Conservation (phyloP, 2,113 vertebrate genomes). For the Plectropomus leopardus region DNA sequence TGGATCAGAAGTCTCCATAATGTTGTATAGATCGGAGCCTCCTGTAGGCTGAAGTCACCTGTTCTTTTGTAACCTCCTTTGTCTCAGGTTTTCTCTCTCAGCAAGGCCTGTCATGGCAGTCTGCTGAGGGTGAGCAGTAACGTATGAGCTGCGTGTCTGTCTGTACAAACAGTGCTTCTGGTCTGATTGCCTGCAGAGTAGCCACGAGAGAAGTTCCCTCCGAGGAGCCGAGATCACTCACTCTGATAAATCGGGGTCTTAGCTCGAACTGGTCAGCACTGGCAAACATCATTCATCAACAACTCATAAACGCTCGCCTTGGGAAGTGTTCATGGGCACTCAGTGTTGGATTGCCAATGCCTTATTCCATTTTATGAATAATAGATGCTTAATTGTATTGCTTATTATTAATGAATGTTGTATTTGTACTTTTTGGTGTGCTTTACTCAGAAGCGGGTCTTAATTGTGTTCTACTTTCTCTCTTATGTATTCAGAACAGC, state of each 20-base stretch:
- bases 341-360: slow-evolving; percentile 10
- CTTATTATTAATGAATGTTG: slow-evolving; percentile 58
- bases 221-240: slow-evolving; percentile 30
- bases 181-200: slow-evolving; percentile 7
- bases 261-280: slow-evolving; percentile 18
- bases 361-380: slow-evolving; percentile 56
- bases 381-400: slow-evolving; percentile 57
- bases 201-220: slow-evolving; percentile 5
- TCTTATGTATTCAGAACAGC: slow-evolving; percentile 7
- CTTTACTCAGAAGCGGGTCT: slow-evolving; percentile 4
- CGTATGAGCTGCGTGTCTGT: background rate
- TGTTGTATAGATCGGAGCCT: background rate
- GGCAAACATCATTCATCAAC: slow-evolving; percentile 71
- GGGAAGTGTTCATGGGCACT: slow-evolving; percentile 33
- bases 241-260: slow-evolving; percentile 61
- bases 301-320: slow-evolving; percentile 27
- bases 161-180: slow-evolving; percentile 28
- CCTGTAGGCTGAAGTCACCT: background rate
- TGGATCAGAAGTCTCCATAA: background rate
- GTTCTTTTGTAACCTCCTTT: background rate
- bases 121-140: slow-evolving; percentile 10
- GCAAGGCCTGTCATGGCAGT: background rate
- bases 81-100: background rate
- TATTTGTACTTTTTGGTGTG: slow-evolving; percentile 14
- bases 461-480: slow-evolving; percentile 34